These are phyloP conservation scores for Tragelaphus oryx DNA, from an alignment of 2,797 vertebrate species.

Conservation along the genomic window DNA sequence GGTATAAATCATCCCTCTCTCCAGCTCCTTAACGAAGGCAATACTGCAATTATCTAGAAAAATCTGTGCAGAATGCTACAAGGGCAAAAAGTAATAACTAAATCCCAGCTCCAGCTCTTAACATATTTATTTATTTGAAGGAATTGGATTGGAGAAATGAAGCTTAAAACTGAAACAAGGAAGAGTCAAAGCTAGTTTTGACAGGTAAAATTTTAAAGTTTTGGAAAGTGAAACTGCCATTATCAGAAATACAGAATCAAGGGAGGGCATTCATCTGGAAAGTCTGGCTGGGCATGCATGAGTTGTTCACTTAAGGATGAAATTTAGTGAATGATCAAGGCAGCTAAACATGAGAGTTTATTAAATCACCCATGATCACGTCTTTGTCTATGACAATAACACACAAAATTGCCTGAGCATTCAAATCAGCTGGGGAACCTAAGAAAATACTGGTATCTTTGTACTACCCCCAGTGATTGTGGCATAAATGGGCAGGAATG, in stretches of 20 bases:
- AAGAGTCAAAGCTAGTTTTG: neutral
- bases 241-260: neutral
- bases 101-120: neutral
- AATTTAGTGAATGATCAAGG: neutral
- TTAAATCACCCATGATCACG: neutral
- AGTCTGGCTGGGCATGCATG: neutral
- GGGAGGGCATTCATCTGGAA: neutral
- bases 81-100: neutral
- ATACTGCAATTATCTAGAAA: neutral
- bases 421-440: neutral
- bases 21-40: neutral
- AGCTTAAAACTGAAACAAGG: neutral
- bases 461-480: neutral
- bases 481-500: neutral
- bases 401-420: neutral
- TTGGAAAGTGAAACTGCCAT: neutral
- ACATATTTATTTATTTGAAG: neutral
- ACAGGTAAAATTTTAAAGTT: neutral
- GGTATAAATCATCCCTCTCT: neutral
- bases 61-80: neutral
- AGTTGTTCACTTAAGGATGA: neutral
- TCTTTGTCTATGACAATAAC: neutral
- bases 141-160: neutral
- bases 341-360: neutral
- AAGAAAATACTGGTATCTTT: neutral